Evolutionary conservation across 2,888 invertebrate species (phyloP), one percentile per base, ranked within the genome.

Genomic region (Ophion ventricosus): DNA sequence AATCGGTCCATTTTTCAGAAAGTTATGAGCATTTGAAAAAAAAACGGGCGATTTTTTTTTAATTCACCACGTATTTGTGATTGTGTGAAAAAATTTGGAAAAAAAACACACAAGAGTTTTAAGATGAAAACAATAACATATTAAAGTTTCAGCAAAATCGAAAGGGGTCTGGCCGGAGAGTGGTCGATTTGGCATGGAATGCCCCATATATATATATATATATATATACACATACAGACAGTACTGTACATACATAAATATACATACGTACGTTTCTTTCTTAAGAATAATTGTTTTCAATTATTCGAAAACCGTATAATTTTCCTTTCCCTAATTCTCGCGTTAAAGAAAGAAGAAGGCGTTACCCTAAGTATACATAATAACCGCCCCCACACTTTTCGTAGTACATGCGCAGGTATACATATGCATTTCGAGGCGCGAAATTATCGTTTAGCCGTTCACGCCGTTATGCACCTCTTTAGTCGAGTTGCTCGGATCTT

Each of bases 201-300:
- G n/a, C n/a, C n/a, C n/a, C n/a, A n/a, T n/a, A 1, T 35, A 1
- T 57, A n/a, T 57, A 11, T 40, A 17, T 43, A 26, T 25, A 17
- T n/a, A 8, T n/a, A 25, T 61, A 11, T 25, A 64, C 35, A 11
- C 26, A n/a, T 54, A n/a, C 17, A 10, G 20, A 1, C 35, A 26
- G n/a, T 54, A 25, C 43, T 49, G 10, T 25, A 25, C 35, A 11
- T 35, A 20, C 17, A 14, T 35, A 14, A 35, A 29, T 57, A 23
- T 20, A 57, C 11, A 29, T 56, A 56, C 23, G 63, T 35, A 64
- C 35, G 26, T 64, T 54, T 64, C 17, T 66, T 64, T 17, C 49
- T 23, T 35, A 35, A 57, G 23, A 54, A 64, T 64, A 72, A 72
- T 29, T 57, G 57, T 72, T 72, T 72, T 57, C 35, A 72, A 72